A percentile compares a stretch with the other conserved stretches of the same genome.
phyloP scores from a whole-genome alignment of 2,797 vertebrate genomes.

The Aselliscus stoliczkanus region DNA sequence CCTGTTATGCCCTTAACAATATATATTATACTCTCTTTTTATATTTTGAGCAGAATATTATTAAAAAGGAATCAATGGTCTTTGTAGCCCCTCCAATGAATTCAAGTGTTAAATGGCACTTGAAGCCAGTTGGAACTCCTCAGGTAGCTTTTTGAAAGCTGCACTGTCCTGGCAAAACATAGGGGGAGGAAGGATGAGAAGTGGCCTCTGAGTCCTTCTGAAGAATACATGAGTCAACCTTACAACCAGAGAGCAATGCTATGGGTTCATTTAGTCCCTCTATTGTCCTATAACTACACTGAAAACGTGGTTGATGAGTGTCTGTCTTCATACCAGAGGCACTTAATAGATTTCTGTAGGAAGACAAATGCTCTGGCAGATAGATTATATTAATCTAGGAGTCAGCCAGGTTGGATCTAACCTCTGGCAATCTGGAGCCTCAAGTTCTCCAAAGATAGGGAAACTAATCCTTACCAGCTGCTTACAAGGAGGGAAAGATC shows the following conservation, averaged over 20 bases:
- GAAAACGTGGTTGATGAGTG: not conserved
- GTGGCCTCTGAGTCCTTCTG: not conserved
- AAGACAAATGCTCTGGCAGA: not conserved
- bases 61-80: not conserved
- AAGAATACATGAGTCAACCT: not conserved
- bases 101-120: not conserved
- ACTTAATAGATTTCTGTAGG: not conserved
- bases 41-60: conserved; percentile 17
- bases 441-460: conserved; percentile 8
- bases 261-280: not conserved
- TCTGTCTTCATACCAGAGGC: not conserved
- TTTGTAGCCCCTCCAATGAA: not conserved
- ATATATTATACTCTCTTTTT: not conserved
- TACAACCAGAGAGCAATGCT: not conserved
- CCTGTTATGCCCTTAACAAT: not conserved
- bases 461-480: conserved; percentile 33
- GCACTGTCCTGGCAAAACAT: not conserved
- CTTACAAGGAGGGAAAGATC: not conserved
- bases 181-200: not conserved
- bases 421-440: not conserved
- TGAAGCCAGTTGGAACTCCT: not conserved
- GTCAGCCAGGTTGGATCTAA: not conserved
- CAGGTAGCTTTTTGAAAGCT: not conserved
- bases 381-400: conserved; percentile 11
- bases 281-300: not conserved